These are phyloP conservation scores for Poicephalus meyeri DNA, from an alignment of 2,113 vertebrate species.

Conservation along the genomic window DNA sequence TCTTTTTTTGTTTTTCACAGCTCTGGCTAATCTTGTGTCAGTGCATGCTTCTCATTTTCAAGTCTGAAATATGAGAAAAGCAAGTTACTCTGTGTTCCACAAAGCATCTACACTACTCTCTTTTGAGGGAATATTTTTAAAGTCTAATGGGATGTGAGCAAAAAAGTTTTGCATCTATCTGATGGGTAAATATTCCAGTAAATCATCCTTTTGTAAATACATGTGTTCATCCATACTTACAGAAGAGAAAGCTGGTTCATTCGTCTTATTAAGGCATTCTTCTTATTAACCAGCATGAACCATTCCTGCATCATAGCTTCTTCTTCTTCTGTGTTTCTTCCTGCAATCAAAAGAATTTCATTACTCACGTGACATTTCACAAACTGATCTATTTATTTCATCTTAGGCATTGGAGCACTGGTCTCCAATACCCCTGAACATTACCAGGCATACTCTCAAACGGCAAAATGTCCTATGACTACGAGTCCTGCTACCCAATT, in stretches of 20 bases:
- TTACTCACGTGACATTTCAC: background rate
- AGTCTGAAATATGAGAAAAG: conserved; percentile 14
- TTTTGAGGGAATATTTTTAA: background rate
- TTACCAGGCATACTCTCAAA: background rate
- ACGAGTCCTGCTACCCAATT: background rate
- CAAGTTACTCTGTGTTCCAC: background rate
- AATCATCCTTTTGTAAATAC: background rate
- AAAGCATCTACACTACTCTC: background rate
- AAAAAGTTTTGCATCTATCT: background rate
- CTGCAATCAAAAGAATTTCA: conserved; percentile 70
- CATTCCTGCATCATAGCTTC: conserved; percentile 99
- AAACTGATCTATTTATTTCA: background rate
- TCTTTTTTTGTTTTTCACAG: background rate
- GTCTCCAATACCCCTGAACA: background rate
- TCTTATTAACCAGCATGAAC: conserved; percentile 99
- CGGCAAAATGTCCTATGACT: background rate
- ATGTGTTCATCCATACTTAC: conserved; percentile 76
- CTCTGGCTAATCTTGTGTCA: background rate
- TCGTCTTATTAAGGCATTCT: conserved; percentile 96
- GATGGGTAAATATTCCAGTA: background rate
- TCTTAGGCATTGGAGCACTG: background rate
- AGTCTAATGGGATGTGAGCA: background rate
- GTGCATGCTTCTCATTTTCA: background rate
- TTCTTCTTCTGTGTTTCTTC: conserved; percentile 97
- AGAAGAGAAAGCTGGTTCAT: conserved; percentile 99